Base-by-base conservation (phyloP, 2,797 vertebrate species). In the Schizopygopsis pylzovi region DNA sequence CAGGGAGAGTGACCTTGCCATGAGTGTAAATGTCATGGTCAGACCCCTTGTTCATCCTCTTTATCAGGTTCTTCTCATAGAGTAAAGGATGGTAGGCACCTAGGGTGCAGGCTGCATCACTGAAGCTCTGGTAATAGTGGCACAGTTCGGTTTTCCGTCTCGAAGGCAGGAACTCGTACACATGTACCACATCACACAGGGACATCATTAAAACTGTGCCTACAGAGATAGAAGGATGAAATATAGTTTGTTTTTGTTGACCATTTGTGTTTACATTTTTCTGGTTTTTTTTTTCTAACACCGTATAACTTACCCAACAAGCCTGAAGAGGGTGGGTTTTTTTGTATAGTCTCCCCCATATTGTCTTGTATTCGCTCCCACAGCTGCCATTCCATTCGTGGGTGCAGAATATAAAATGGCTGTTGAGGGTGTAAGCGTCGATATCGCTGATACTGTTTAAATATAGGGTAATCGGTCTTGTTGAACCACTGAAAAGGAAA, bases 201-300 rank as follows among this genome's bases (percentile, higher is more conserved):
- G 95, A 95, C 95, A 96, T 95, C 96, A 96, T 96, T 89, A 96
- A 90, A 72, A 96, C 91, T 0, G 94, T 96, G 28, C 96, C 96
- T 96, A 82, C 13, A 33, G 43, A 61, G 25, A 18, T 28, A 41
- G 15, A 43, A 49, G 45, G 43, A n/a, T 37, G 9, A 33, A 43
- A 18, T 18, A 73, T 67, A 20, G n/a, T 41, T 82, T 63, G 41
- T 22, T 22, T 10, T 45, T 45, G 10, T 45, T 45, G 0, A 22
- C 1, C 13, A 20, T 76, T 54, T 28, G 16, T 28, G n/a, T 11
- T 20, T 10, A 28, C 0, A 16, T 11, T 18, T 39, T 33, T 7
- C 20, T 4, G 45, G 4, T 33, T 77, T 11, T 20, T 11, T n/a
- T 33, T 13, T 5, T 54, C 56, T 41, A 1, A 88, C 16, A 63